Evolutionary conservation across 2,113 vertebrate species (phyloP), one percentile per base, ranked within the genome.

Genomic region (Orthonyx spaldingii): DNA sequence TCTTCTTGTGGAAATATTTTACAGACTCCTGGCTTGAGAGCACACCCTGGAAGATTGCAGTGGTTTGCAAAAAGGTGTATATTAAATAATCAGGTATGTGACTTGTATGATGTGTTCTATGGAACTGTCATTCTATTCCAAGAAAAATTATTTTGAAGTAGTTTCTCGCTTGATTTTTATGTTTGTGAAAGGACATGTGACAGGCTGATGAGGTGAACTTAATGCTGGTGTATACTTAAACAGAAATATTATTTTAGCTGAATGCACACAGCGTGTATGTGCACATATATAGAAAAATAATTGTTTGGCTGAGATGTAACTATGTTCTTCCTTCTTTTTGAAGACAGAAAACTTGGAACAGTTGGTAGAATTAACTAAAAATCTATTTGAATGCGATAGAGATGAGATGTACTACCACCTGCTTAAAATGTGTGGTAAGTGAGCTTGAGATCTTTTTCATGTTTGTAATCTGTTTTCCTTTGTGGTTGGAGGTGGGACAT

Each of bases 321-420:
- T 59, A 7, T 65, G 4, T 88, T 84, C 11, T 84, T 95, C 13
- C 32, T 63, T 80, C n/a, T 59, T 95, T 75, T 86, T 85, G 84
- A 97, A 99, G 99, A 97, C 98, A 94, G 98, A 99, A 93, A 0
- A 94, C 69, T 96, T 99, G 97, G 99, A 99, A 91, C 98, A 98
- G 74, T 96, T 99, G 96, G 98, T 99, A 93, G 98, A 99, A 49
- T 94, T 99, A 97, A 99, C 99, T 26, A 77, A 96, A 72, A 99
- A 99, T 94, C 97, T 99, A 6, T 99, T 99, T 96, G 99, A 99
- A 89, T 99, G 99, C 21, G 98, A 99, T 96, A 97, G 99, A 97
- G 98, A 99, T 94, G 98, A 99, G 75, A 98, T 99, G 98, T 99
- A 99, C 96, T 98, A 97, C 93, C 98, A 95, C 91, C 46, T 99